Evolutionary conservation across 1,140 invertebrate genomes (phyloP).

Genomic region (Sesamia nonagrioides): DNA sequence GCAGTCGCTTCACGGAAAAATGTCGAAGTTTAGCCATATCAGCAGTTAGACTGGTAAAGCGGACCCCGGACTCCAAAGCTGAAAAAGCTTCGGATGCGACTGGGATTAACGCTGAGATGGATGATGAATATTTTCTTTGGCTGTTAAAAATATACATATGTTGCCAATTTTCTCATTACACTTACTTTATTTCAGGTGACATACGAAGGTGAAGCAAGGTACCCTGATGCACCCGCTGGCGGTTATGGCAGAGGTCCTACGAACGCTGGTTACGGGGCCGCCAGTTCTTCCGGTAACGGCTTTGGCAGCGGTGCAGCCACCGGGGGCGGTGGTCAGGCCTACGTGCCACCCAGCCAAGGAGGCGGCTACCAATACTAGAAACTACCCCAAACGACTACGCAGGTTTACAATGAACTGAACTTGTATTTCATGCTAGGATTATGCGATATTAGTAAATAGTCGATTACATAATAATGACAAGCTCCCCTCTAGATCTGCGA

Average conservation of each 20-base stretch:
- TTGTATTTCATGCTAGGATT: slow-evolving; percentile 35
- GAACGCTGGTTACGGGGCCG: slow-evolving; percentile 35
- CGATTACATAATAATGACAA: slow-evolving; percentile 2
- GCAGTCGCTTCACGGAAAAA: too few relatives aligned
- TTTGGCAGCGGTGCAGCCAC: slow-evolving; percentile 26
- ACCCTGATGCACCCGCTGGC: slow-evolving; percentile 80
- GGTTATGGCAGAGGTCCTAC: slow-evolving; percentile 38
- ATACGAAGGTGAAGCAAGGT: slow-evolving; percentile 89
- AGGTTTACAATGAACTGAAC: slow-evolving; percentile 35
- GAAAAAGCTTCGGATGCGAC: too few relatives aligned
- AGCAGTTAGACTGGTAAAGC: too few relatives aligned
- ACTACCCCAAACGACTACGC: slow-evolving; percentile 42
- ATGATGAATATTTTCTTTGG: too few relatives aligned
- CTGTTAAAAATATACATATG: too few relatives aligned
- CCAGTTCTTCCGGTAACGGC: slow-evolving; percentile 28
- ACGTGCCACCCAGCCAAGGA: slow-evolving; percentile 79
- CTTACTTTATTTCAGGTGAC: slow-evolving; percentile 83
- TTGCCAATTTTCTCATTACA: neutral
- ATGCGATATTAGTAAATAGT: slow-evolving; percentile 9
- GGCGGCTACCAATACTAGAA: slow-evolving; percentile 88
- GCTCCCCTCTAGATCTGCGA: neutral
- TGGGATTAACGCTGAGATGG: too few relatives aligned
- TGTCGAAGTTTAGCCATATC: too few relatives aligned
- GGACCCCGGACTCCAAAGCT: too few relatives aligned
- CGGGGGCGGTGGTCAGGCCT: slow-evolving; percentile 62